Evolutionary conservation across 2,888 invertebrate species (phyloP).

Genomic region (Pyrochroa serraticornis): DNA sequence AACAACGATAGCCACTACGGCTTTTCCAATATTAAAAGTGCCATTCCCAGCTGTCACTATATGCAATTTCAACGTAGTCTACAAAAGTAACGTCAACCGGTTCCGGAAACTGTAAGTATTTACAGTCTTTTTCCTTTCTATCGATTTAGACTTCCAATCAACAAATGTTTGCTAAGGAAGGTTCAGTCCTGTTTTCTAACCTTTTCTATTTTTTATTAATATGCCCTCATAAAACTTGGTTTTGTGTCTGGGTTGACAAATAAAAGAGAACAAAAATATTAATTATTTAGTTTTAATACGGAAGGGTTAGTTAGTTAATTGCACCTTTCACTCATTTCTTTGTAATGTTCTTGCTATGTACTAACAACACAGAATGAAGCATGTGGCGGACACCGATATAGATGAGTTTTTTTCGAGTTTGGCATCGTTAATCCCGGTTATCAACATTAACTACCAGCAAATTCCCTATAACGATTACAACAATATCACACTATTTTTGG

Average conservation of each 20-base stretch:
- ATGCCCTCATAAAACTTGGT: too few relatives aligned
- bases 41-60: constrained; percentile 38
- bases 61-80: constrained; percentile 36
- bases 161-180: too few relatives aligned
- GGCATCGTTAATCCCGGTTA: constrained; percentile 8
- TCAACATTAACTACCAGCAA: not conserved
- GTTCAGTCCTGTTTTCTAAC: too few relatives aligned
- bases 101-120: constrained; percentile 27
- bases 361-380: not conserved
- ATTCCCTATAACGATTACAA: constrained; percentile 3
- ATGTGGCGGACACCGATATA: not conserved
- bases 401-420: constrained; percentile 25
- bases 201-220: too few relatives aligned
- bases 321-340: too few relatives aligned
- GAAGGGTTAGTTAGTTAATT: too few relatives aligned
- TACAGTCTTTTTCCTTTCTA: too few relatives aligned
- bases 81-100: constrained; percentile 19
- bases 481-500: constrained; percentile 8
- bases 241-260: too few relatives aligned
- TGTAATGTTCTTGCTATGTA: too few relatives aligned
- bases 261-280: too few relatives aligned
- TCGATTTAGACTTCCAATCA: too few relatives aligned
- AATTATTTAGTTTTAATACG: not conserved
- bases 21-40: constrained; percentile 33
- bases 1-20: constrained; percentile 26